phyloP scores from a whole-genome alignment of 2,113 vertebrate species.

The Tychaedon coryphoeus region DNA sequence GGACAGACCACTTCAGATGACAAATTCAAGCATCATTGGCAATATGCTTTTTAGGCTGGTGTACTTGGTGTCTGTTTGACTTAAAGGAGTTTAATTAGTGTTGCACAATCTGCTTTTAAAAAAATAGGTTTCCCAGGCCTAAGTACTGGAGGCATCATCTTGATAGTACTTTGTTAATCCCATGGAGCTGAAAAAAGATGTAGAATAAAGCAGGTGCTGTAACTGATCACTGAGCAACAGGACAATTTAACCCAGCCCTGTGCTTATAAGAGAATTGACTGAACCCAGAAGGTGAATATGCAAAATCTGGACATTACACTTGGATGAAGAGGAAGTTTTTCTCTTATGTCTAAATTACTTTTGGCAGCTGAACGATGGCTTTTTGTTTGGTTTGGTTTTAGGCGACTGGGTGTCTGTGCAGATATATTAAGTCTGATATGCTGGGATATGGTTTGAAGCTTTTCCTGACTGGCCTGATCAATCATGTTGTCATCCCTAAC shows the following conservation, averaged over 20 bases:
- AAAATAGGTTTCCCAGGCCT: not conserved
- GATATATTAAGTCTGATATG: conserved; percentile 46
- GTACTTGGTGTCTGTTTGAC: not conserved
- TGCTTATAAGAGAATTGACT: not conserved
- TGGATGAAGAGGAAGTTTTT: not conserved
- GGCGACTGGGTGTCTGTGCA: not conserved
- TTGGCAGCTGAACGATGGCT: not conserved
- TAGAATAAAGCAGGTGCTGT: not conserved
- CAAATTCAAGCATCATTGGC: not conserved
- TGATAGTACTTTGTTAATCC: not conserved
- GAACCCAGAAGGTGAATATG: not conserved
- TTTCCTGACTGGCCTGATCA: conserved; percentile 44
- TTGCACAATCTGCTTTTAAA: not conserved
- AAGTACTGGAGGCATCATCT: not conserved
- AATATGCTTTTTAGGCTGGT: not conserved
- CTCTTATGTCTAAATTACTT: not conserved
- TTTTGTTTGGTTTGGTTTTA: not conserved
- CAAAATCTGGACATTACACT: not conserved
- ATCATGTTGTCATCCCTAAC: conserved; percentile 66
- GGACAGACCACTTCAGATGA: not conserved
- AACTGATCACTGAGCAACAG: not conserved
- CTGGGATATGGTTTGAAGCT: conserved; percentile 31
- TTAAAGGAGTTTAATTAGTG: not conserved
- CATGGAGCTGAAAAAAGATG: not conserved
- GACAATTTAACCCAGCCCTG: not conserved